phyloP scores from a whole-genome alignment of 2,888 invertebrate species.

The Phyllotreta cruciferae region DNA sequence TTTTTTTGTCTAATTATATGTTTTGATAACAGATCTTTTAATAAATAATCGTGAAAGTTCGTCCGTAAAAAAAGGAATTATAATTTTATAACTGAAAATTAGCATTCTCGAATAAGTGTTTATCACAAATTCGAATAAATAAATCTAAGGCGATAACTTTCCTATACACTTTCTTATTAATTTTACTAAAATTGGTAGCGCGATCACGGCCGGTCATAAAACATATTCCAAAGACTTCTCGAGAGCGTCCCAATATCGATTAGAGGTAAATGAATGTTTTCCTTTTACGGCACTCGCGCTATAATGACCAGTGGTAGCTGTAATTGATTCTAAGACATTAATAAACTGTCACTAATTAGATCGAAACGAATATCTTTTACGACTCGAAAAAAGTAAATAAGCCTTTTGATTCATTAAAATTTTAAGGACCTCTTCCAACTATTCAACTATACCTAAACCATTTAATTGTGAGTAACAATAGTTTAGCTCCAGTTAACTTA shows the following conservation, averaged over 20 bases:
- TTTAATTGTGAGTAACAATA: too few relatives aligned
- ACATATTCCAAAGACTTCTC: constrained; percentile 24
- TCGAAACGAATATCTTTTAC: constrained; percentile 30
- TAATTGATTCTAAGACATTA: constrained; percentile 33
- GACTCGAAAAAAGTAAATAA: constrained; percentile 17
- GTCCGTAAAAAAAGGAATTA: too few relatives aligned
- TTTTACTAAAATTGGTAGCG: constrained; percentile 24
- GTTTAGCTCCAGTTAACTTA: too few relatives aligned
- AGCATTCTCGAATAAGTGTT: background rate
- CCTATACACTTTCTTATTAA: constrained; percentile 13
- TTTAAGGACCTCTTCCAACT: constrained; percentile 3
- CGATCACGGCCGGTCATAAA: constrained; percentile 20
- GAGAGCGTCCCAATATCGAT: constrained; percentile 31
- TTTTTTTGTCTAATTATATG: too few relatives aligned
- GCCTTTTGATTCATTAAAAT: constrained; percentile 19
- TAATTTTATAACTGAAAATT: background rate
- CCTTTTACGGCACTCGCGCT: constrained; percentile 31
- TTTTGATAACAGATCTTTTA: too few relatives aligned
- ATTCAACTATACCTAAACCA: too few relatives aligned
- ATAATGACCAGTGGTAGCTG: constrained; percentile 32
- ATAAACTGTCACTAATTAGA: constrained; percentile 36
- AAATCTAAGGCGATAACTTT: constrained; percentile 12
- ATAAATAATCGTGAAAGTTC: too few relatives aligned
- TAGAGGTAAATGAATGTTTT: constrained; percentile 28
- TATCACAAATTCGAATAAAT: constrained; percentile 1